Conservation (phyloP, 2,888 invertebrate species). For the Drosophila nr. medialis region DNA sequence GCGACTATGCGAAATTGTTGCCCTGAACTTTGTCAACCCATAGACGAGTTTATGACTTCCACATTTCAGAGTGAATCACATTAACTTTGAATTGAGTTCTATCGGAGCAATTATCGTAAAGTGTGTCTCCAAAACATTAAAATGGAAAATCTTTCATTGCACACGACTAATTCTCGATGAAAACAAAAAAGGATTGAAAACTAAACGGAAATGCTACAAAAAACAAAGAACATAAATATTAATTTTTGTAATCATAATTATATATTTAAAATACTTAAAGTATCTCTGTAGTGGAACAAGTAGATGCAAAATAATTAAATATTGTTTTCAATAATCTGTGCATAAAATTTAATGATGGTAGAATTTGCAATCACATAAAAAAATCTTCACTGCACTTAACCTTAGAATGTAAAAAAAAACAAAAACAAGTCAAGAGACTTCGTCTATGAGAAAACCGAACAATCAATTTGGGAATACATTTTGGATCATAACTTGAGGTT, state of each 20-base stretch:
- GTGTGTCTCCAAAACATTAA: not conserved
- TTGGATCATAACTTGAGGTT: not conserved
- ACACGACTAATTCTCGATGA: too few relatives aligned
- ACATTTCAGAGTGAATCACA: slow-evolving; percentile 26
- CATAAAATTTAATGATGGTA: not conserved
- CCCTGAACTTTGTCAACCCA: slow-evolving; percentile 27
- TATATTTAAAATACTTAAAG: not conserved
- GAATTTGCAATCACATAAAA: not conserved
- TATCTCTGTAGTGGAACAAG: not conserved
- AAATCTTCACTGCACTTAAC: not conserved
- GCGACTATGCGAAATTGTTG: slow-evolving; percentile 9
- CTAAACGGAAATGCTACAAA: not conserved
- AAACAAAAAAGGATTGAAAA: not conserved
- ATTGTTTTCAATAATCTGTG: not conserved
- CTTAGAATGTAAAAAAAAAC: not conserved
- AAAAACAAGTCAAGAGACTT: not conserved
- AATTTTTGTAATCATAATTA: not conserved
- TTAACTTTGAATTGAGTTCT: not conserved
- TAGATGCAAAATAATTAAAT: not conserved
- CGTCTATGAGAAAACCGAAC: not conserved
- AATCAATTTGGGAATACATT: not conserved
- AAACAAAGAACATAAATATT: not conserved
- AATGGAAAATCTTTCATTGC: too few relatives aligned
- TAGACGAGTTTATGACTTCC: slow-evolving; percentile 12
- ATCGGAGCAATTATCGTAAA: not conserved